Conservation (phyloP, 2,888 invertebrate genomes). For the Neoaliturus tenellus region DNA sequence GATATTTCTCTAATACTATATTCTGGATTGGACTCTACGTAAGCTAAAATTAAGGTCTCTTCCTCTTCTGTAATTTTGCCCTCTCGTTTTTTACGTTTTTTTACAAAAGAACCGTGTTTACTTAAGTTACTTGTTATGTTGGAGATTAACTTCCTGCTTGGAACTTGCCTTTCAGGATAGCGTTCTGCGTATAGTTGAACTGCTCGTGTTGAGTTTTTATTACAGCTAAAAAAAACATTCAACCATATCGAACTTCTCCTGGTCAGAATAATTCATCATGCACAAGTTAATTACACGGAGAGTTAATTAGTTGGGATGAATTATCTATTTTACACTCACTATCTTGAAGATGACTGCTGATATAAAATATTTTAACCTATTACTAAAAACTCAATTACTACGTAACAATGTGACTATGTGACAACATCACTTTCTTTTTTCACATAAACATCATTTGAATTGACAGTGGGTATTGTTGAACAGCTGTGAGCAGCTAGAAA, state of each 20-base stretch:
- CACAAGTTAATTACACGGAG: too few relatives aligned
- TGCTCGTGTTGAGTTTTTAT: conserved; percentile 15
- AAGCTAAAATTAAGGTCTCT: conserved; percentile 34
- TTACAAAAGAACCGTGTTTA: conserved; percentile 7
- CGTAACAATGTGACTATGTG: background rate
- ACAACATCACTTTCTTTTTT: background rate
- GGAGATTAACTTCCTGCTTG: conserved; percentile 1
- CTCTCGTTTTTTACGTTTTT: background rate
- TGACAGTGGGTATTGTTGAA: background rate
- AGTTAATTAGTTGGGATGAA: background rate
- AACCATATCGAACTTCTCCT: conserved; percentile 23
- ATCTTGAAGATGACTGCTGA: background rate
- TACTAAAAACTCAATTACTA: background rate
- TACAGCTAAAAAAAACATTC: conserved; percentile 26
- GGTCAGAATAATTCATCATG: conserved; percentile 13
- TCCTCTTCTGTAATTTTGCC: conserved; percentile 33
- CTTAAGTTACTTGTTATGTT: conserved; percentile 5
- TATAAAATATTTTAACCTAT: background rate
- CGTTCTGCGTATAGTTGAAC: conserved; percentile 16
- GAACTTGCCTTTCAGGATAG: conserved; percentile 23
- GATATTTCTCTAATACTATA: conserved; percentile 12
- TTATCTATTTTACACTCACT: background rate
- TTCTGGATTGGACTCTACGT: conserved; percentile 14
- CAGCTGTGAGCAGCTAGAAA: background rate
- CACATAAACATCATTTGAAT: background rate